A percentile compares a stretch with the other conserved stretches of the same genome.
phyloP scores from a whole-genome alignment of 1,140 invertebrate species.

The Camponotus pennsylvanicus region DNA sequence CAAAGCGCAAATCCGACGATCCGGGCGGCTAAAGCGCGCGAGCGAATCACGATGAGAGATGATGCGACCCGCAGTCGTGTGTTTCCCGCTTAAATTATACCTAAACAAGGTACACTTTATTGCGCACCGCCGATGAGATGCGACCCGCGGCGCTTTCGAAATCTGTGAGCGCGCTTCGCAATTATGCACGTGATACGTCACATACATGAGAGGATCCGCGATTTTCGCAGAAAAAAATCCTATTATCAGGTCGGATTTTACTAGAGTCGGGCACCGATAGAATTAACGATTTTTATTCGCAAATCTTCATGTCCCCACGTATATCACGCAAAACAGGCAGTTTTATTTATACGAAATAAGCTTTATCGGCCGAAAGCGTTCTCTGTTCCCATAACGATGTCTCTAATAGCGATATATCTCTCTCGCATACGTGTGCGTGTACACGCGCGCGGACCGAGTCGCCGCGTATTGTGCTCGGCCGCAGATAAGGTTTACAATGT shows the following conservation, averaged over 20 bases:
- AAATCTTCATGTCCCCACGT: neutral
- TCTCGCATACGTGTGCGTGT: constrained; percentile 20
- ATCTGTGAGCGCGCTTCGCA: constrained; percentile 35
- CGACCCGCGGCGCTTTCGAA: neutral
- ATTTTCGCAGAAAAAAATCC: constrained; percentile 49
- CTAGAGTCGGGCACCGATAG: constrained; percentile 1
- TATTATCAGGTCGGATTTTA: constrained; percentile 33
- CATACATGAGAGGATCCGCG: neutral
- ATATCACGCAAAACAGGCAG: neutral
- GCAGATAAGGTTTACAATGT: constrained; percentile 75
- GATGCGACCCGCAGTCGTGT: neutral
- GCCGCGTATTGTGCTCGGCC: constrained; percentile 53
- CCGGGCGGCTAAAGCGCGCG: neutral
- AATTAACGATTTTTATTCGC: constrained; percentile 48
- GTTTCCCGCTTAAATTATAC: constrained; percentile 46
- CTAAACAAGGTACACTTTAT: constrained; percentile 53
- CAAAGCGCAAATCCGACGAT: neutral
- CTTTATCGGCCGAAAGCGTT: constrained; percentile 23
- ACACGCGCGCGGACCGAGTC: neutral
- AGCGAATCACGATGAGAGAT: neutral
- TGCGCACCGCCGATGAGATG: constrained; percentile 34
- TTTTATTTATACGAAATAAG: constrained; percentile 39
- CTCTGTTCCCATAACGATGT: constrained; percentile 10
- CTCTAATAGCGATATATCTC: constrained; percentile 18
- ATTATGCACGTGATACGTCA: constrained; percentile 12